These are phyloP conservation scores for Idaea dimidiata DNA, from an alignment of 2,888 invertebrate species.

Conservation along the genomic window DNA sequence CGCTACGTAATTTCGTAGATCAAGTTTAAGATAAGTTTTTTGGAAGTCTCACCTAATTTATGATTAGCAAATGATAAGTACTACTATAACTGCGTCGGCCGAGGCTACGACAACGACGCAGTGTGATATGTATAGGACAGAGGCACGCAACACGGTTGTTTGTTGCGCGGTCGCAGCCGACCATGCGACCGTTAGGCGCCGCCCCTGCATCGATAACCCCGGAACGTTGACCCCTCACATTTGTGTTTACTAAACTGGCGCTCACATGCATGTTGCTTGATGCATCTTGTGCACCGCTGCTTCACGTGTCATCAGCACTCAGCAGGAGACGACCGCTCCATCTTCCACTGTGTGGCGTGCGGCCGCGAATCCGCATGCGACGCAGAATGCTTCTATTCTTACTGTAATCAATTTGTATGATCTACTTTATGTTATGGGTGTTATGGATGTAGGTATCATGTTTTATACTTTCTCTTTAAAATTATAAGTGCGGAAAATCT, in stretches of 20 bases:
- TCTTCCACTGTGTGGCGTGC: too few relatives aligned
- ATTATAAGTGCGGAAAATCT: too few relatives aligned
- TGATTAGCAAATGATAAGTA: too few relatives aligned
- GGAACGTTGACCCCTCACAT: slow-evolving; percentile 73
- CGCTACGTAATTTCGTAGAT: too few relatives aligned
- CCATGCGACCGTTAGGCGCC: slow-evolving; percentile 73
- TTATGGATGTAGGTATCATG: too few relatives aligned
- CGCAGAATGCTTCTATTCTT: not conserved
- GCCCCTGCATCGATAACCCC: slow-evolving; percentile 71
- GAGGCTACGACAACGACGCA: not conserved
- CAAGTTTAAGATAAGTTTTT: too few relatives aligned
- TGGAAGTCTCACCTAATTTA: too few relatives aligned
- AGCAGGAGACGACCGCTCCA: slow-evolving; percentile 4
- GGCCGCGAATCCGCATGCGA: slow-evolving; percentile 1
- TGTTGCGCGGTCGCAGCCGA: slow-evolving; percentile 33
- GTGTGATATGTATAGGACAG: not conserved
- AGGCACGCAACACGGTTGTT: slow-evolving; percentile 20
- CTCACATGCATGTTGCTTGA: slow-evolving; percentile 40
- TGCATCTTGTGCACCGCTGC: slow-evolving; percentile 17
- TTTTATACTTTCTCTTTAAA: too few relatives aligned
- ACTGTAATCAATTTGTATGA: not conserved
- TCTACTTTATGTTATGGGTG: not conserved
- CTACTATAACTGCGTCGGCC: too few relatives aligned
- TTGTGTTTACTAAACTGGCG: slow-evolving; percentile 68
- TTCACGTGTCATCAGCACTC: slow-evolving; percentile 17